Percentiles rank a stretch among this genome's conserved stretches.
These are phyloP conservation scores for Cephalopterus ornatus DNA, from an alignment of 2,113 vertebrate species.

Conservation along the genomic window DNA sequence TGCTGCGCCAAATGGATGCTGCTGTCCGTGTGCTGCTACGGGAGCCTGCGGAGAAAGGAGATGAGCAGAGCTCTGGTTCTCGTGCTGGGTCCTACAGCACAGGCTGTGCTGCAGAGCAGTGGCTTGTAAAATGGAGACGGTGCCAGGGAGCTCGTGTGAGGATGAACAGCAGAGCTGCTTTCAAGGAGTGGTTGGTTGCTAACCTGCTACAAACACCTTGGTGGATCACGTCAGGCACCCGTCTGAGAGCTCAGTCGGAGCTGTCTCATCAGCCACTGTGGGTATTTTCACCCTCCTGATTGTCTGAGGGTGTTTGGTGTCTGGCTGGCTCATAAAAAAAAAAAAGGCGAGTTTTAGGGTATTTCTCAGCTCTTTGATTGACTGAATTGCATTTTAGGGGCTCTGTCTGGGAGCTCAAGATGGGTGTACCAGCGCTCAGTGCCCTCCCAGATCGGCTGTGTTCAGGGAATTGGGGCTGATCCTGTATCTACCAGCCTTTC, in stretches of 20 bases:
- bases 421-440: neutral
- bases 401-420: neutral
- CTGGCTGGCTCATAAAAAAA: neutral
- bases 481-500: neutral
- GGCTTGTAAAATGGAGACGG: neutral
- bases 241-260: accelerated
- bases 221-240: accelerated
- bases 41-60: neutral
- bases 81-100: neutral
- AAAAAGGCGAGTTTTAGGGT: neutral
- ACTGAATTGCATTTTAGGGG: neutral
- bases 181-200: neutral
- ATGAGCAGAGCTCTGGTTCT: neutral
- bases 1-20: neutral
- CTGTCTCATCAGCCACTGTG: neutral
- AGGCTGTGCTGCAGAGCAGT: neutral
- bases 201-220: accelerated
- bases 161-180: neutral
- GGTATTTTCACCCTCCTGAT: neutral
- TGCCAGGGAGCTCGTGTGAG: accelerated
- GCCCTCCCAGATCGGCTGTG: neutral
- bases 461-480: neutral
- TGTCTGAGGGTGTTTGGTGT: neutral
- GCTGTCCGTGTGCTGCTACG: neutral
- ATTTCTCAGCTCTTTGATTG: neutral